phyloP scores from a whole-genome alignment of 2,113 vertebrate species.

The Penelope pileata region DNA sequence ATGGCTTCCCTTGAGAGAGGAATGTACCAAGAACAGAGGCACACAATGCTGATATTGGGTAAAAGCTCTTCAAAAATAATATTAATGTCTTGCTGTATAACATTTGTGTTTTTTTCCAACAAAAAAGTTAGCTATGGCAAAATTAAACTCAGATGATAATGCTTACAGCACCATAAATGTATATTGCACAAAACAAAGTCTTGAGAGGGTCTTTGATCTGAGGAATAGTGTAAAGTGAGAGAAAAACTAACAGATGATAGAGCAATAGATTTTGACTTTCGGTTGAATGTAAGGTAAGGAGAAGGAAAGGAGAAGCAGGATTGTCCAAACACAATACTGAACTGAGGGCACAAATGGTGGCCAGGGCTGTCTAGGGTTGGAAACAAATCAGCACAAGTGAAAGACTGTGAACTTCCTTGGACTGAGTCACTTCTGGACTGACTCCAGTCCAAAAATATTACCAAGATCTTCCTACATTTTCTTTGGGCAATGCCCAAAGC shows the following conservation, averaged over 20 bases:
- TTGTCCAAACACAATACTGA: neutral
- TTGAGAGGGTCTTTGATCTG: neutral
- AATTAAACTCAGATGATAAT: neutral
- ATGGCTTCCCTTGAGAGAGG: neutral
- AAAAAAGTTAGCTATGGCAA: neutral
- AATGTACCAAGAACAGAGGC: neutral
- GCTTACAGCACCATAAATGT: neutral
- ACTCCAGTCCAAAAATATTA: neutral
- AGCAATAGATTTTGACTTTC: neutral
- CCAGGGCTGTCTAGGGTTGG: neutral
- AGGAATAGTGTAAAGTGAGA: neutral
- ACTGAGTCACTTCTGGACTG: neutral
- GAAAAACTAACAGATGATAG: neutral
- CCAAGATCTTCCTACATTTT: neutral
- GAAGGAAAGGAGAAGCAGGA: neutral
- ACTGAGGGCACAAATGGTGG: neutral
- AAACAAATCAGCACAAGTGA: neutral
- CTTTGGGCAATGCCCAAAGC: neutral
- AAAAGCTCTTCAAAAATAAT: neutral
- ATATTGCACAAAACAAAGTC: neutral
- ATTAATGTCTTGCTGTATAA: neutral
- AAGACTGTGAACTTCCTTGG: neutral
- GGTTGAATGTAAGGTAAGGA: neutral
- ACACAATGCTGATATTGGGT: neutral
- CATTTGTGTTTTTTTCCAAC: neutral